Evolutionary conservation across 2,113 vertebrate species (phyloP).

Genomic region (Tautogolabrus adspersus): DNA sequence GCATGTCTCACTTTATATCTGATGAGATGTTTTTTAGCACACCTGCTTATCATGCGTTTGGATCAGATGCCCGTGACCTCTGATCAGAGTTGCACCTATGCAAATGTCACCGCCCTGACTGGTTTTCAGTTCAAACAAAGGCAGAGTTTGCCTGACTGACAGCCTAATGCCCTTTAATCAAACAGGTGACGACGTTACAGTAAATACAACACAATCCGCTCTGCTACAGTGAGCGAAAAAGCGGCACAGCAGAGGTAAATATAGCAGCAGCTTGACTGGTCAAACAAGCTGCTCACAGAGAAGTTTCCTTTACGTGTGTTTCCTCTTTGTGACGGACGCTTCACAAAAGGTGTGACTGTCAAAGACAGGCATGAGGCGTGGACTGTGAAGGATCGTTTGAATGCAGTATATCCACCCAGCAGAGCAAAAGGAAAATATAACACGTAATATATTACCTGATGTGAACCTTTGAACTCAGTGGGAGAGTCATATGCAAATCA

Average conservation of each 20-base stretch:
- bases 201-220: background rate
- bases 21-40: background rate
- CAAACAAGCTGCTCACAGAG: conserved; percentile 42
- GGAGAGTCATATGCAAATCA: background rate
- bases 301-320: conserved; percentile 49
- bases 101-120: conserved; percentile 3
- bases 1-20: too few species aligned
- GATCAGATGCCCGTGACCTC: background rate
- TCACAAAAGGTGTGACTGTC: background rate
- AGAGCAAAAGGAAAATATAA: conserved; percentile 7
- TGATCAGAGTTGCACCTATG: conserved; percentile 24
- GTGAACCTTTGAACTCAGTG: background rate
- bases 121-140: background rate
- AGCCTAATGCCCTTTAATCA: background rate
- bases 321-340: conserved; percentile 36
- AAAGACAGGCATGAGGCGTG: background rate
- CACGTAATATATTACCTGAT: background rate
- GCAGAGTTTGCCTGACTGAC: background rate
- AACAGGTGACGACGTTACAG: background rate
- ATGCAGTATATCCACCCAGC: conserved; percentile 2
- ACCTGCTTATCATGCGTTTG: background rate
- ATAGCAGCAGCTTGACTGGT: conserved; percentile 24
- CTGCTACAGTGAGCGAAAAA: background rate
- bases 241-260: background rate
- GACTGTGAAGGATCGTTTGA: conserved; percentile 23